A percentile compares a stretch with the other conserved stretches of the same genome.
Conservation (phyloP, 2,888 invertebrate species). For the Lymantria monacha region DNA sequence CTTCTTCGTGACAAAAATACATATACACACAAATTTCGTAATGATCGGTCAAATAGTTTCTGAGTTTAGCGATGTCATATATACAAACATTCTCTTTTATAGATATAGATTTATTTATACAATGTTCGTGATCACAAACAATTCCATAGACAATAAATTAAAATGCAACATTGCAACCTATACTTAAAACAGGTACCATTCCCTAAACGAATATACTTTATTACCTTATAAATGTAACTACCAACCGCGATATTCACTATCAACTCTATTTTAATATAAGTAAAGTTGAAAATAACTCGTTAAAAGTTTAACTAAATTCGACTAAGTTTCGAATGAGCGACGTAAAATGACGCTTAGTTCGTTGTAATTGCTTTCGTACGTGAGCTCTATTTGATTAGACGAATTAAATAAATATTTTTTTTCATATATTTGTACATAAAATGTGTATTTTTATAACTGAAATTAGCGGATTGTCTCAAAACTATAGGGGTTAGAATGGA, state of each 20-base stretch:
- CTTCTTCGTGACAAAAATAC: too few species aligned
- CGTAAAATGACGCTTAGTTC: constrained; percentile 48
- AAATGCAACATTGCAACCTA: constrained; percentile 39
- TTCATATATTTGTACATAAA: constrained; percentile 10
- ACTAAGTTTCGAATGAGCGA: constrained; percentile 32
- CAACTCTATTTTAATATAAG: constrained; percentile 6
- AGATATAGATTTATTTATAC: too few species aligned
- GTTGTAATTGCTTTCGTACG: constrained; percentile 45
- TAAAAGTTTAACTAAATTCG: constrained; percentile 29
- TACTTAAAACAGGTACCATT: constrained; percentile 33
- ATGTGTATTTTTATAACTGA: not conserved
- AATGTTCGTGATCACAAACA: constrained; percentile 15
- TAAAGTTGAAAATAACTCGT: constrained; percentile 17
- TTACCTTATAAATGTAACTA: constrained; percentile 27
- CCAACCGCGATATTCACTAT: not conserved
- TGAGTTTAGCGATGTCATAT: too few species aligned
- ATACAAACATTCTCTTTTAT: too few species aligned
- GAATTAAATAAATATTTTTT: constrained; percentile 27
- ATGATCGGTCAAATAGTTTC: too few species aligned
- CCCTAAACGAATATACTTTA: constrained; percentile 38
- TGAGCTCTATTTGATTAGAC: constrained; percentile 41
- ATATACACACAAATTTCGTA: too few species aligned
- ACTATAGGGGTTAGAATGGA: too few species aligned
- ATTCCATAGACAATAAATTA: constrained; percentile 29
- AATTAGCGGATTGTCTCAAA: not conserved